Conservation (phyloP, 2,797 vertebrate genomes). For the Agapornis canus region DNA sequence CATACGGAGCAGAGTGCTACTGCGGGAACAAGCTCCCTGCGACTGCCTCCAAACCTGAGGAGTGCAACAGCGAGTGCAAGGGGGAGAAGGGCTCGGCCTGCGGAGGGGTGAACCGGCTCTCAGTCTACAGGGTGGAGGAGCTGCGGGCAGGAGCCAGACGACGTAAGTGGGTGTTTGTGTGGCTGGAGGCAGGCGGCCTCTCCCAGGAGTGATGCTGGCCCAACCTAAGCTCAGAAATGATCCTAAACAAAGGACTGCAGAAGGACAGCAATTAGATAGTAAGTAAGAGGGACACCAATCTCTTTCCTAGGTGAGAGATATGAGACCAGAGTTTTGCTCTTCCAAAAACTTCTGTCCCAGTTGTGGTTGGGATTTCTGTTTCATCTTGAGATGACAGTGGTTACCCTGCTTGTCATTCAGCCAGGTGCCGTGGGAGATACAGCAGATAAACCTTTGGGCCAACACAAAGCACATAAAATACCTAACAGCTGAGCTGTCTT, state of each 20-base stretch:
- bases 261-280: neutral
- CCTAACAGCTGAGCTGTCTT: neutral
- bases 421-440: neutral
- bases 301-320: neutral
- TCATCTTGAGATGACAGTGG: neutral
- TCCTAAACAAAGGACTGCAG: neutral
- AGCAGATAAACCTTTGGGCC: neutral
- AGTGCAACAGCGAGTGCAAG: conserved; percentile 90
- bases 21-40: conserved; percentile 89
- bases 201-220: fast-evolving
- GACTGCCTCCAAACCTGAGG: conserved; percentile 77
- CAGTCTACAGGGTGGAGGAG: conserved; percentile 89
- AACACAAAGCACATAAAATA: neutral
- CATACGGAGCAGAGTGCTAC: conserved; percentile 93
- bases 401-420: neutral
- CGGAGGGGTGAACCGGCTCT: conserved; percentile 89
- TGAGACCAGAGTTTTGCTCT: neutral
- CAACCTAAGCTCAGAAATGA: neutral
- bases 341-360: neutral
- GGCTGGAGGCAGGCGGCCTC: fast-evolving
- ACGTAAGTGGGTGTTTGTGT: conserved; percentile 77
- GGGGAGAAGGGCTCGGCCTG: conserved; percentile 88
- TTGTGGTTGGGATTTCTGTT: neutral
- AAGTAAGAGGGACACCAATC: too few species aligned
- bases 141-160: conserved; percentile 78